Evolutionary conservation across 2,797 vertebrate genomes (phyloP), one percentile per base, ranked within the genome.

Genomic region (Lagorchestes hirsutus): DNA sequence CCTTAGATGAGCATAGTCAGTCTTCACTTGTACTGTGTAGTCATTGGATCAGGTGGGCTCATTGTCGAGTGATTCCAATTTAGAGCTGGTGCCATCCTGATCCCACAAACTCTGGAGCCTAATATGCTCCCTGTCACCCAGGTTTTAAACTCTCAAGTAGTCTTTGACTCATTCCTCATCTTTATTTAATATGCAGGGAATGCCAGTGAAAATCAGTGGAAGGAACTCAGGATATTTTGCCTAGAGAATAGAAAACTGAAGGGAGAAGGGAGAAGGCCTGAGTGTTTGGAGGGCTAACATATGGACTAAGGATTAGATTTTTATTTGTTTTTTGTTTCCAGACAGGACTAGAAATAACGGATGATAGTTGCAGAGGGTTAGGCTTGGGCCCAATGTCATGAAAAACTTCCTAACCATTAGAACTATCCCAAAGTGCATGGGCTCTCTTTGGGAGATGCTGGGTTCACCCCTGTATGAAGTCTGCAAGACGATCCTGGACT

Each of bases 141-240:
- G 22, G 27, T n/a, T 95, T 62, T 92, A 94, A 92, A 67, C 34
- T 24, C 91, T 28, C 54, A 90, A 90, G 11, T 74, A 31, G 24
- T 1, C 3, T 59, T 62, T 12, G 55, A 93, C 29, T 1, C 24
- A 82, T 22, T 50, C 27, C 16, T 93, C 55, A 90, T 93, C 52
- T 62, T 58, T 8, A 52, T 82, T 46, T 87, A 27, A 46, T 46
- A 87, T 87, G 24, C 9, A 87, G 22, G 74, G 22, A 28, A 87
- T 27, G 40, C 22, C 74, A 87, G 27, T 24, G 40, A 87, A 10
- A 87, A 87, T 87, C 40, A 50, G 40, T 50, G 74, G 22, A 50
- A 87, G 74, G 22, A 27, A 46, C 74, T 46, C 40, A 50, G 40
- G 67, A 82, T 82, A 40, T 40, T 82, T 82, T 24, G 2, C 8